Evolutionary conservation across 2,113 vertebrate species (phyloP).

Genomic region (Nanorana parkeri): DNA sequence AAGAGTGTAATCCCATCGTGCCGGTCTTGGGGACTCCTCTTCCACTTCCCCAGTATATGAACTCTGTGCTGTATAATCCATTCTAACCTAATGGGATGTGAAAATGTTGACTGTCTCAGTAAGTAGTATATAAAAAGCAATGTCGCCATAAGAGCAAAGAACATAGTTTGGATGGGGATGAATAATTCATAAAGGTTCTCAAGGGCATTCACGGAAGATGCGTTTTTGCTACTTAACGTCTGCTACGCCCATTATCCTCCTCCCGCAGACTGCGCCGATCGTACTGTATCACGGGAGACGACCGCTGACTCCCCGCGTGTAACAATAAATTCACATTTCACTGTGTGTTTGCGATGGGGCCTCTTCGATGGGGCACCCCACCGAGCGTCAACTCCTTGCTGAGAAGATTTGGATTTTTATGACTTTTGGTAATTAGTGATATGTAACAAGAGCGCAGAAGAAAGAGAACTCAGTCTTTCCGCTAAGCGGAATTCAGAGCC

Average conservation of each 20-base stretch:
- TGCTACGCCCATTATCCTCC: not conserved
- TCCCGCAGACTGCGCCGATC: conserved; percentile 30
- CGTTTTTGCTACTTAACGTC: conserved; percentile 47
- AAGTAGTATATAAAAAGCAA: conserved; percentile 20
- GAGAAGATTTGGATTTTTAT: conserved; percentile 36
- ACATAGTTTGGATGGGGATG: conserved; percentile 46
- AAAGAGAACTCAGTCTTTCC: not conserved
- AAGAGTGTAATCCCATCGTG: conserved; percentile 10
- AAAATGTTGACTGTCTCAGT: conserved; percentile 50
- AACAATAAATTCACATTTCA: conserved; percentile 50
- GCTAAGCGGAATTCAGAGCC: not conserved
- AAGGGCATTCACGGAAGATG: conserved; percentile 57
- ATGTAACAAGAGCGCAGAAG: conserved; percentile 35
- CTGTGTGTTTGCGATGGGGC: conserved; percentile 28
- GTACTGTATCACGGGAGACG: conserved; percentile 44
- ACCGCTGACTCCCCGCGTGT: conserved; percentile 43
- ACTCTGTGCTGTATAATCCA: conserved; percentile 52
- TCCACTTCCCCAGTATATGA: not conserved
- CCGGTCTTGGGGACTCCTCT: conserved; percentile 15
- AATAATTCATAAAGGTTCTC: conserved; percentile 59
- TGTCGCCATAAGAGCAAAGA: not conserved
- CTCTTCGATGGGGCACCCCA: conserved; percentile 17
- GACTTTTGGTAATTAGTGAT: conserved; percentile 39
- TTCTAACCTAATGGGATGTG: conserved; percentile 56
- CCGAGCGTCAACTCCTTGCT: conserved; percentile 6